Evolutionary conservation across 2,888 invertebrate species (phyloP), one percentile per base, ranked within the genome.

Genomic region (Lutraria lutraria): DNA sequence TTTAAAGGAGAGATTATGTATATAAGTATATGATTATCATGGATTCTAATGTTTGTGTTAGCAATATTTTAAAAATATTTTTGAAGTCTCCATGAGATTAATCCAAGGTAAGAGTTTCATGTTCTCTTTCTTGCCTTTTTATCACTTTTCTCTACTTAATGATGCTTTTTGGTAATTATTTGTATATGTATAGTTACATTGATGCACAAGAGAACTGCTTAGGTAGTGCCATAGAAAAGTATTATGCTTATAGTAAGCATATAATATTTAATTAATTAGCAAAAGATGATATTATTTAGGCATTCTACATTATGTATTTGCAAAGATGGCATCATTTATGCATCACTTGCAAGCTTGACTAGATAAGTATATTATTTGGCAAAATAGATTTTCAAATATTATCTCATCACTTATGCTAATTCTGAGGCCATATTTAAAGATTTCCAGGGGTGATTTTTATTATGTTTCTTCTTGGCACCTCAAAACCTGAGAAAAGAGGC

Each of bases 51-150:
- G 25, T 68, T 1, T 25, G 25, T 68, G 63, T 25, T 25, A 68
- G 63, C 63, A 68, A 68, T 68, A 68, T 68, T 68, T 68, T 1
- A n/a, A n/a, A 68, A 68, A 68, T 68, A 68, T 68, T 68, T 68
- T 60, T 68, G 12, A 68, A 68, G 63, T 68, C 3, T 68, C 25
- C 8, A n/a, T 6, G n/a, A 3, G 25, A 12, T n/a, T 68, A 68
- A 68, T 68, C 63, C 63, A 25, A 68, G 63, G 63, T 68, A 68
- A 68, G 25, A 68, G 13, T 21, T 68, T 68, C 56, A 0, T 68
- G 25, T 68, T 68, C 25, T 68, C 43, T 68, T n/a, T 68, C 63
- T 68, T 12, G 12, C n/a, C 0, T 25, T 68, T 68, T 68, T 25
- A 68, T 25, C n/a, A n/a, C 63, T 68, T 68, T 68, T 68, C 63